Evolutionary conservation across 2,113 vertebrate species (phyloP).

Genomic region (Scalopus aquaticus): DNA sequence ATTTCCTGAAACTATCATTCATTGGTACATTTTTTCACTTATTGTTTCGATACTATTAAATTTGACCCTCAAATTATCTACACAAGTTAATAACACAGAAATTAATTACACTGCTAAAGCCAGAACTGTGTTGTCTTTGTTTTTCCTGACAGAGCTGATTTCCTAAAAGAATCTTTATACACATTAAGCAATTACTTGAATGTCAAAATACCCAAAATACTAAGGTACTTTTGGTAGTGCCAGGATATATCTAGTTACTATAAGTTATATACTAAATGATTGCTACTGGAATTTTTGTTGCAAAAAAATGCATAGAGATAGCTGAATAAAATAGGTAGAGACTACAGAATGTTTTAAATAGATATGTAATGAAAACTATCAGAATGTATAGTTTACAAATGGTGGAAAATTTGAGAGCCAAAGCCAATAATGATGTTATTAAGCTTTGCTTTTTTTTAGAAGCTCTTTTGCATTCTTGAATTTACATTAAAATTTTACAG

Average conservation of each 20-base stretch:
- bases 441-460: background rate
- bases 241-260: background rate
- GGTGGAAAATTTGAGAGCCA: background rate
- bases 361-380: background rate
- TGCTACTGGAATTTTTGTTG: background rate
- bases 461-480: background rate
- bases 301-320: background rate
- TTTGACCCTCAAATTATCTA: background rate
- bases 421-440: background rate
- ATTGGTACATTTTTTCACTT: background rate
- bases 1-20: background rate
- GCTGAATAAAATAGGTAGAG: background rate
- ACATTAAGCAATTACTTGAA: background rate
- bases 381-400: background rate
- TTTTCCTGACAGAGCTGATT: background rate
- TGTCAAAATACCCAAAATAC: background rate
- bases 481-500: background rate
- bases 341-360: slow-evolving; percentile 2
- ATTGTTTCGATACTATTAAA: background rate
- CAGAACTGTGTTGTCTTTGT: background rate
- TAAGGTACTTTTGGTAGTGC: background rate
- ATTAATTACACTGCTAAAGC: background rate
- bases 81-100: background rate
- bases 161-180: slow-evolving; percentile 13
- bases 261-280: background rate